Evolutionary conservation across 1,140 invertebrate species (phyloP).

Genomic region (Zeugodacus cucurbitae): DNA sequence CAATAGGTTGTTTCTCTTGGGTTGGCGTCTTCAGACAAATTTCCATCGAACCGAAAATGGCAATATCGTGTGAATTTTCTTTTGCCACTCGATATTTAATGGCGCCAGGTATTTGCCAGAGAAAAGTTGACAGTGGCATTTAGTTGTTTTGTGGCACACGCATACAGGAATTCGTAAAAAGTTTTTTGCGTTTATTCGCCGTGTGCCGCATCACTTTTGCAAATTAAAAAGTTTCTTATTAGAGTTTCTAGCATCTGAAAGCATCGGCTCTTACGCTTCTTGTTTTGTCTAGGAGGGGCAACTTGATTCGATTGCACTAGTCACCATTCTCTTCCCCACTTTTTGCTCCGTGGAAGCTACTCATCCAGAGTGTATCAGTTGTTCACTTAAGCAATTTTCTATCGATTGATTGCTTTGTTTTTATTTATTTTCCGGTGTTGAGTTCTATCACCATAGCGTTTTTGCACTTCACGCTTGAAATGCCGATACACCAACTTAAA

Average conservation of each 20-base stretch:
- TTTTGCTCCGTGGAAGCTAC: background rate
- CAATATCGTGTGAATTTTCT: conserved; percentile 7
- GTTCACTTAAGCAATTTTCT: background rate
- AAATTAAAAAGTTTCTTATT: conserved; percentile 44
- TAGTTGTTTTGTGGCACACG: background rate
- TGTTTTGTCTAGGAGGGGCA: background rate
- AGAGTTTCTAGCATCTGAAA: background rate
- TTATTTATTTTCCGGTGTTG: background rate
- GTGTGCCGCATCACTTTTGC: background rate
- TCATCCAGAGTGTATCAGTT: background rate
- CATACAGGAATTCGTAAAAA: background rate
- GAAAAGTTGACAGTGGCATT: background rate
- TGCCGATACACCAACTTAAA: background rate
- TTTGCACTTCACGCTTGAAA: background rate
- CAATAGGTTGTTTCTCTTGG: background rate
- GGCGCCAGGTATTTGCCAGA: background rate
- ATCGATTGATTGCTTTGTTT: background rate
- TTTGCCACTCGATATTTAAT: background rate
- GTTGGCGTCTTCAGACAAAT: background rate
- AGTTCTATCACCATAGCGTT: background rate
- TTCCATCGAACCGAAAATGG: conserved; percentile 37
- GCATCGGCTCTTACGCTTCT: background rate
- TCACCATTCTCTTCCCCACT: background rate
- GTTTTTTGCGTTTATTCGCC: background rate
- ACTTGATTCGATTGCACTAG: background rate